Percentiles rank a stretch among this genome's conserved stretches.
These are phyloP conservation scores for Micrastur ruficollis DNA, from an alignment of 2,797 vertebrate species.

Conservation along the genomic window DNA sequence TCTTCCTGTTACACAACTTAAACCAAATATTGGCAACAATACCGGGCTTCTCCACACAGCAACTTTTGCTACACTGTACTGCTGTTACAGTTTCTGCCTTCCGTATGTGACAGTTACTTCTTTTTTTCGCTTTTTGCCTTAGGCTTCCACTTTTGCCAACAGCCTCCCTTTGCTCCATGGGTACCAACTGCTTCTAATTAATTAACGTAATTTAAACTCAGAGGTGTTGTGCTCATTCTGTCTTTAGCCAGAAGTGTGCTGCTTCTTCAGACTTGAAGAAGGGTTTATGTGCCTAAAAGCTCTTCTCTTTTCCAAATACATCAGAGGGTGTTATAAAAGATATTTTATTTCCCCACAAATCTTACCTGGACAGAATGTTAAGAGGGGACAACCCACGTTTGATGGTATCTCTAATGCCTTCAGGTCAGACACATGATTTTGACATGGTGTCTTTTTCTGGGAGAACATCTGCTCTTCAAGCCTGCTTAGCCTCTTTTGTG, in stretches of 20 bases:
- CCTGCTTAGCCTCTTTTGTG: not conserved
- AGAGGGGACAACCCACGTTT: not conserved
- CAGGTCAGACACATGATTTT: not conserved
- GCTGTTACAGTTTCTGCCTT: not conserved
- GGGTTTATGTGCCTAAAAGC: not conserved
- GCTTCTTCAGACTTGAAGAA: not conserved
- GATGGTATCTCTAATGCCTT: not conserved
- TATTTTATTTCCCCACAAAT: not conserved
- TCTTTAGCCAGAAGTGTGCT: not conserved
- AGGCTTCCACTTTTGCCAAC: not conserved
- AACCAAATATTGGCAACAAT: not conserved
- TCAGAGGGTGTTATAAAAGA: not conserved
- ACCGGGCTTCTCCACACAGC: not conserved
- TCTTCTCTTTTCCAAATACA: not conserved
- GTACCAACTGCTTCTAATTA: not conserved
- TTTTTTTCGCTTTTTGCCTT: not conserved
- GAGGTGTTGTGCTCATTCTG: not conserved
- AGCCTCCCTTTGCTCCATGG: not conserved
- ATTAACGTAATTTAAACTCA: not conserved
- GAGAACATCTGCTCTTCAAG: not conserved
- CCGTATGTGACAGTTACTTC: not conserved
- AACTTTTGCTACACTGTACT: not conserved
- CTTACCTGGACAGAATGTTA: not conserved
- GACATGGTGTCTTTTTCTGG: not conserved
- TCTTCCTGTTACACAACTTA: not conserved